Base-by-base conservation (phyloP, 2,113 vertebrate genomes). In the Crotophaga sulcirostris region DNA sequence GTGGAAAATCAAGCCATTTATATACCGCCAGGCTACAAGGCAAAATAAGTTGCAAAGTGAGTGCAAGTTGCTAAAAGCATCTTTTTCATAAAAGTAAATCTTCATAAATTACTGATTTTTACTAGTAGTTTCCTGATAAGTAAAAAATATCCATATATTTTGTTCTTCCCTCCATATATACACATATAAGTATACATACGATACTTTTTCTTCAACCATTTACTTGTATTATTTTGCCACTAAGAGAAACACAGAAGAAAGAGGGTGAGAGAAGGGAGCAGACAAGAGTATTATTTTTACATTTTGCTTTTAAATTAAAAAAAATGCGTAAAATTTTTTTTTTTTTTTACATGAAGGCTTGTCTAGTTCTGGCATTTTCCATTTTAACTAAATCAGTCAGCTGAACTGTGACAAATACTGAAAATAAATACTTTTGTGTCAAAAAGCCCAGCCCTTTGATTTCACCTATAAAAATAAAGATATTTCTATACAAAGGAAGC, bases 341-440 rank as follows among this genome's bases (percentile, higher is more conserved):
- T 24, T 60, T 84, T 64, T 40, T 60, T 84, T 64, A n/a, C 3
- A 17, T 21, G 12, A 4, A 87, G 67, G 16, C 47, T 79, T 92
- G 54, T 16, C 36, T 15, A 7, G 4, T 66, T 92, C 66, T 20
- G 45, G 29, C 70, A 82, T 69, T 69, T 92, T 79, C n/a, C 54
- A 54, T 76, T 47, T 86, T 58, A 92, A 75, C 72, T 49, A 69
- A 72, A 77, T 91, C 34, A 51, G 24, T 84, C 89, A 84, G 36
- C 45, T 45, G 55, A 49, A 58, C 51, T 11, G 17, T 17, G 15
- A 87, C 63, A 93, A 80, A 73, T 33, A 73, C 9, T 2, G 2
- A 60, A 56, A 78, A 74, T 8, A 90, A 86, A 64, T 2, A 74
- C n/a, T 29, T 82, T 33, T 29, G 33, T 33, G 80, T 42, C 42